These are phyloP conservation scores for Hyppa rectilinea DNA, from an alignment of 2,888 invertebrate genomes.

Conservation along the genomic window DNA sequence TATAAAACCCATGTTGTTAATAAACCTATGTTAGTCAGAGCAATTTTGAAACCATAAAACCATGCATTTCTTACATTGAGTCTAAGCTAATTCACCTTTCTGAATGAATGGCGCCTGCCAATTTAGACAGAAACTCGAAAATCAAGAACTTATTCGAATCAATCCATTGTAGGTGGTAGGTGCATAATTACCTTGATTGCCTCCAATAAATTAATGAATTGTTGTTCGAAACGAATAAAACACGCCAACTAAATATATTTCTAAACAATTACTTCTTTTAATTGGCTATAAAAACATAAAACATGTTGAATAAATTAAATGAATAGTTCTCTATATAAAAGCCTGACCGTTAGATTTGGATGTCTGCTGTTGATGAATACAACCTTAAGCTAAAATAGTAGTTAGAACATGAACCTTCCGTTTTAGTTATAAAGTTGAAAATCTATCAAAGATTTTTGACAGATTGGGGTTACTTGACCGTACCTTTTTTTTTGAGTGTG, in stretches of 20 bases:
- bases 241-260: constrained; percentile 50
- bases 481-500: too few relatives aligned
- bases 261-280: constrained; percentile 66
- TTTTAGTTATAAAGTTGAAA: too few relatives aligned
- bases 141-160: constrained; percentile 29
- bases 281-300: constrained; percentile 66
- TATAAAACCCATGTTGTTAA: too few relatives aligned
- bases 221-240: constrained; percentile 48
- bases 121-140: constrained; percentile 38
- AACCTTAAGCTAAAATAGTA: constrained; percentile 1
- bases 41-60: constrained; percentile 31
- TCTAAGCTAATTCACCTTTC: constrained; percentile 20
- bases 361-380: constrained; percentile 5
- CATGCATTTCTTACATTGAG: not conserved
- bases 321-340: constrained; percentile 38
- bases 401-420: too few relatives aligned
- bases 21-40: not conserved
- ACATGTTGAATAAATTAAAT: constrained; percentile 62
- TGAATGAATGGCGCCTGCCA: constrained; percentile 43
- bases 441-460: too few relatives aligned
- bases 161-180: constrained; percentile 43
- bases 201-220: constrained; percentile 62
- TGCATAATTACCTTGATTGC: constrained; percentile 56
- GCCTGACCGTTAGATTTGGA: constrained; percentile 45
- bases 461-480: too few relatives aligned